Conservation (phyloP, 2,888 invertebrate species). For the Creontiades dilutus region DNA sequence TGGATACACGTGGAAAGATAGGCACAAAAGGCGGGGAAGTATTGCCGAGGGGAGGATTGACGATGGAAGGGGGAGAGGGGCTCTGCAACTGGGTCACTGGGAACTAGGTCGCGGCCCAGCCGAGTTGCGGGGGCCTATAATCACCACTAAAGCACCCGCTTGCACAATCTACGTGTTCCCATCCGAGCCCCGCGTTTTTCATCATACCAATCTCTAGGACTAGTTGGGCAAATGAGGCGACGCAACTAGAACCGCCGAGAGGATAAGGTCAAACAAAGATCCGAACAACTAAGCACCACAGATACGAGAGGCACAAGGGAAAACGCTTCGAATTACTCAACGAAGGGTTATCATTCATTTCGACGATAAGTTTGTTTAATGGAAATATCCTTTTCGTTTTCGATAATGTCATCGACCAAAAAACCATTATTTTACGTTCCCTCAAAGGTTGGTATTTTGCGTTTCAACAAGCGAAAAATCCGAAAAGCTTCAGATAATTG, state of each 20-base stretch:
- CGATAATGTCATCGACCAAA: too few species aligned
- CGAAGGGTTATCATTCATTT: too few species aligned
- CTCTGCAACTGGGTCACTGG: slow-evolving; percentile 17
- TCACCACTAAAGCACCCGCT: slow-evolving; percentile 40
- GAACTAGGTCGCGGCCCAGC: slow-evolving; percentile 58
- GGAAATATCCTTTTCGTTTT: too few species aligned
- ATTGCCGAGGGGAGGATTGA: not conserved
- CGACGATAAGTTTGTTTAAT: too few species aligned
- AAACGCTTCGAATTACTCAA: too few species aligned
- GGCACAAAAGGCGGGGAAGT: not conserved
- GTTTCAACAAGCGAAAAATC: too few species aligned
- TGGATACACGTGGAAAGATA: slow-evolving; percentile 65
- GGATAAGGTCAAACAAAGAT: not conserved
- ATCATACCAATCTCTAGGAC: slow-evolving; percentile 12
- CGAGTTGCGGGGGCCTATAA: slow-evolving; percentile 63
- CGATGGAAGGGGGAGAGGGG: not conserved
- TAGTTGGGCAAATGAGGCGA: not conserved
- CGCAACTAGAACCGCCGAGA: not conserved
- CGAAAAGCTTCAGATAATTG: too few species aligned
- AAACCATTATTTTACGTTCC: too few species aligned
- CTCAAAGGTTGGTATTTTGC: too few species aligned
- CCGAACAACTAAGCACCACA: not conserved
- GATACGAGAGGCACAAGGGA: too few species aligned
- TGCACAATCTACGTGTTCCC: slow-evolving; percentile 49
- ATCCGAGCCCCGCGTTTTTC: not conserved